Percentiles rank a stretch among this genome's conserved stretches.
These are phyloP conservation scores for Hystrix cristata DNA, from an alignment of 2,113 vertebrate genomes.

Conservation along the genomic window DNA sequence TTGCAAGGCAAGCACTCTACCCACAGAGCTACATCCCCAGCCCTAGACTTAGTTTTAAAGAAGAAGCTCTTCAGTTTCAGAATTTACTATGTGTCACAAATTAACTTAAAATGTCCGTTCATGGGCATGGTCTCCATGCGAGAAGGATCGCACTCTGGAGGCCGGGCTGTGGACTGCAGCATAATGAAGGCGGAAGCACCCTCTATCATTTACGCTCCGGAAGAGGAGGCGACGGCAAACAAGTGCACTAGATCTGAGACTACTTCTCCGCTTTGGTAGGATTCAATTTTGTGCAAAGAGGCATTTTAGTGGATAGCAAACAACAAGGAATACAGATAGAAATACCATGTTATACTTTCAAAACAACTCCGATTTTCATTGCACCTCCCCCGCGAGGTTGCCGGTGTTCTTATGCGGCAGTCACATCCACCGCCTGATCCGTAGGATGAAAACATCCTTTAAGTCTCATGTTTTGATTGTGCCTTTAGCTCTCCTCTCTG, in stretches of 20 bases:
- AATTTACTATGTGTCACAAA: conserved; percentile 16
- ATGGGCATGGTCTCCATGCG: background rate
- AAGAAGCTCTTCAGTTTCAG: background rate
- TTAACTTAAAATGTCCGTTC: background rate
- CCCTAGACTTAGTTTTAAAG: too few species aligned
- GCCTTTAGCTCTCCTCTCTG: background rate
- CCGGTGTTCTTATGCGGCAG: background rate
- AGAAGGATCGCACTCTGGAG: background rate
- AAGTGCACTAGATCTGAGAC: background rate
- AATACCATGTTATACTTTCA: background rate
- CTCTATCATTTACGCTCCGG: background rate
- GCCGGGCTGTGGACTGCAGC: background rate
- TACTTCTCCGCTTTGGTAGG: background rate
- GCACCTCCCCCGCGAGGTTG: background rate
- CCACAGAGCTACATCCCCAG: too few species aligned
- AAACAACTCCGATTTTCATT: background rate
- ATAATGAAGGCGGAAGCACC: background rate
- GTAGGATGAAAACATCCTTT: background rate
- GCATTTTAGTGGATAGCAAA: background rate
- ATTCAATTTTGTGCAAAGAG: conserved; percentile 2
- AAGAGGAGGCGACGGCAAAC: background rate
- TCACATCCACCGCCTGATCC: background rate
- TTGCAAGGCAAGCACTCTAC: too few species aligned
- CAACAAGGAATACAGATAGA: background rate
- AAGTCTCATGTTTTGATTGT: background rate